Conservation (phyloP, 2,888 invertebrate genomes). For the Tethea ocularis region DNA sequence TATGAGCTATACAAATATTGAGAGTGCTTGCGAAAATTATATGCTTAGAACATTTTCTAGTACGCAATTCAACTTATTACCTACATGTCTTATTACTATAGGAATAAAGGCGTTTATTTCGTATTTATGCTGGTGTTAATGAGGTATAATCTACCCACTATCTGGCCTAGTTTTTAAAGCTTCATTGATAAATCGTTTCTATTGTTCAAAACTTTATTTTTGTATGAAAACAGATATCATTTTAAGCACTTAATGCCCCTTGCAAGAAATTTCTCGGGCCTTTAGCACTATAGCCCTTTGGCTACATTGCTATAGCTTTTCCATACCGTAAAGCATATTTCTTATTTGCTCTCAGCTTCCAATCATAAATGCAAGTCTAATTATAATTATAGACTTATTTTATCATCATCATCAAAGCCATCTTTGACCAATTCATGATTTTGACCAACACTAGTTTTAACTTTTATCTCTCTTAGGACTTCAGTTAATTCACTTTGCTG, state of each 20-base stretch:
- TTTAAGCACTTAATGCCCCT: not conserved
- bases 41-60: not conserved
- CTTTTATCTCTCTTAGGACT: too few species aligned
- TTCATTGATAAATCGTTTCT: not conserved
- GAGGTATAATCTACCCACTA: not conserved
- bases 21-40: slow-evolving; percentile 1
- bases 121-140: not conserved
- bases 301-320: too few species aligned
- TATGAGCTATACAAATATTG: not conserved
- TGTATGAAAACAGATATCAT: not conserved
- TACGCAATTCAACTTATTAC: not conserved
- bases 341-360: too few species aligned
- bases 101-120: not conserved
- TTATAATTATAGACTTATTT: too few species aligned
- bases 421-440: too few species aligned
- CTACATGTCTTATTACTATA: not conserved
- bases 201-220: not conserved
- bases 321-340: too few species aligned
- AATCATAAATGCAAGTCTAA: too few species aligned
- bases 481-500: too few species aligned
- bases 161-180: not conserved
- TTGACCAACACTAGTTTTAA: too few species aligned
- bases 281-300: too few species aligned
- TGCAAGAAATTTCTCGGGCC: too few species aligned
- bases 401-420: too few species aligned